phyloP scores from a whole-genome alignment of 2,113 vertebrate species.

The Stigmatopora argus region DNA sequence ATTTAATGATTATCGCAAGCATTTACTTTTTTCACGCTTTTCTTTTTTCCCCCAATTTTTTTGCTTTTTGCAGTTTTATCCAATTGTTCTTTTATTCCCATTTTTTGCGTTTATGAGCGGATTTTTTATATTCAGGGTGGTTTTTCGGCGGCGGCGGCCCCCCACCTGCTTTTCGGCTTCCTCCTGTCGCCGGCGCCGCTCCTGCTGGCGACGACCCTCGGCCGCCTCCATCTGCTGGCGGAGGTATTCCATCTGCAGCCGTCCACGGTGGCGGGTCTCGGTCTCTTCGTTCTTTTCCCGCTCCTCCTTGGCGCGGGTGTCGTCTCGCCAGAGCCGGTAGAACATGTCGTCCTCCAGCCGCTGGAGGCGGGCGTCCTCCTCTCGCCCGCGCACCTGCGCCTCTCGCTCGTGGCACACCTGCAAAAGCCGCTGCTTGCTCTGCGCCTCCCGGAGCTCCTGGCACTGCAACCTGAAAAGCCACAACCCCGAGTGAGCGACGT shows the following conservation, averaged over 20 bases:
- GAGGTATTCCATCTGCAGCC: constrained; percentile 49
- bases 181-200: constrained; percentile 66
- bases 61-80: no score
- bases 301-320: constrained; percentile 73
- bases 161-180: constrained; percentile 74
- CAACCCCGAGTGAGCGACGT: no score
- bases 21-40: no score
- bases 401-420: constrained; percentile 65
- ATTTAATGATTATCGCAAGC: no score
- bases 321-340: constrained; percentile 74
- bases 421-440: constrained; percentile 43
- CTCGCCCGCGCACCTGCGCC: constrained; percentile 69
- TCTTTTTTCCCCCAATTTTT: no score
- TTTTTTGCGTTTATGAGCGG: no score
- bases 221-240: constrained; percentile 52
- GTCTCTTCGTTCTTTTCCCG: constrained; percentile 26
- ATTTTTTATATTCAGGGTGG: no score
- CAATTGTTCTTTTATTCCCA: no score
- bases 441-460: constrained; percentile 67
- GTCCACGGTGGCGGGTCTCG: constrained; percentile 29
- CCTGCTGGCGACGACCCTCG: constrained; percentile 28
- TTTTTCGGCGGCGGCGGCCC: background rate
- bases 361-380: constrained; percentile 51
- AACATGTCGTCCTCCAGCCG: constrained; percentile 71
- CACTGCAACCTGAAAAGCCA: constrained; percentile 68